Evolutionary conservation across 2,797 vertebrate species (phyloP).

Genomic region (Cygnus olor): DNA sequence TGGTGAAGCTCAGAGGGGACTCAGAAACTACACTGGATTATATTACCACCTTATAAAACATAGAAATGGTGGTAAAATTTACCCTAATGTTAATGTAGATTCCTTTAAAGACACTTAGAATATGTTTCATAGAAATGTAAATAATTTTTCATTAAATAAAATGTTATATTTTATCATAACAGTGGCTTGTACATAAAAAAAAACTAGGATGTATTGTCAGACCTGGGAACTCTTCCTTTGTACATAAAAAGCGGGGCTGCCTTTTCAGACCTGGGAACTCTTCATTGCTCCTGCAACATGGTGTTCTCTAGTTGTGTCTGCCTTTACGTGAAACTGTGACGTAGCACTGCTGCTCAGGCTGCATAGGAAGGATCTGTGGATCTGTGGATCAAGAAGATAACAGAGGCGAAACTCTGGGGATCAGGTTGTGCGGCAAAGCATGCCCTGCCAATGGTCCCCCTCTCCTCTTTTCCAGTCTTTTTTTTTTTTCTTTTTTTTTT

Average conservation of each 20-base stretch:
- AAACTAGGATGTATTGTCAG: background rate
- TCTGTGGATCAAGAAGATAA: background rate
- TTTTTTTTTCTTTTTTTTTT: background rate
- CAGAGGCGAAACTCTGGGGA: background rate
- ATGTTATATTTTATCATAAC: background rate
- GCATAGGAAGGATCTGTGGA: background rate
- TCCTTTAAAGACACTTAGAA: background rate
- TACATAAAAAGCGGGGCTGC: background rate
- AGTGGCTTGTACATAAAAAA: background rate
- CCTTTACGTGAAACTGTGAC: background rate
- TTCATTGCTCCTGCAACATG: background rate
- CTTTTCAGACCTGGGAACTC: background rate
- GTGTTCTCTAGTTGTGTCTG: background rate
- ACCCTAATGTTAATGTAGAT: conserved; percentile 3
- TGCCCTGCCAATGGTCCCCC: background rate
- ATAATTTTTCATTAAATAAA: background rate
- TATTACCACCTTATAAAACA: conserved; percentile 6
- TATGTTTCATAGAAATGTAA: background rate
- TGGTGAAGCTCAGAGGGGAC: conserved; percentile 34
- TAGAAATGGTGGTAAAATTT: background rate
- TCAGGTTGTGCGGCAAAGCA: background rate
- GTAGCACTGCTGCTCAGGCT: background rate
- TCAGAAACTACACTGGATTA: background rate
- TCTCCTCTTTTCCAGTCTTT: background rate
- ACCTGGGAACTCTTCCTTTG: background rate